Evolutionary conservation across 2,113 vertebrate genomes (phyloP).

Genomic region (Mirza zaza): DNA sequence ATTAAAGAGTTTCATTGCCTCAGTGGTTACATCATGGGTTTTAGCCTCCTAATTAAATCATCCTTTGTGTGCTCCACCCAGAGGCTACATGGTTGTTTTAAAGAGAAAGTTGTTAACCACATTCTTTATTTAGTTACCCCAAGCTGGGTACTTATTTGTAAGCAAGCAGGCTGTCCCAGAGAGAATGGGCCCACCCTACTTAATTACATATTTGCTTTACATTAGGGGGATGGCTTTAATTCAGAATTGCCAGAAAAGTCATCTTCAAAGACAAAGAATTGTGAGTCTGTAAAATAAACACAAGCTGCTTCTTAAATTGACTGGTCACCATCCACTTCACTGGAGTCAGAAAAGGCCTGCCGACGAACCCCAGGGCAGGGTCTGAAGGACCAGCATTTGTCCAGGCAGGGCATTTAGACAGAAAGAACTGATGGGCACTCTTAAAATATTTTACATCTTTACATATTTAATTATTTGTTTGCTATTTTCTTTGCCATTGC

Average conservation of each 20-base stretch:
- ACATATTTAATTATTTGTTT: neutral
- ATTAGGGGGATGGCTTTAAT: neutral
- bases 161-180: slow-evolving; percentile 11
- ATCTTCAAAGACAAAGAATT: slow-evolving; percentile 15
- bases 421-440: neutral
- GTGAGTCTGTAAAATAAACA: neutral
- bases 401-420: neutral
- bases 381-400: neutral
- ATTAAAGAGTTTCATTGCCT: slow-evolving; percentile 51
- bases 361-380: neutral
- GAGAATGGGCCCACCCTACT: neutral
- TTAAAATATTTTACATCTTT: neutral
- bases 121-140: slow-evolving; percentile 63
- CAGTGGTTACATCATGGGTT: neutral
- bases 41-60: slow-evolving; percentile 56
- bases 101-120: slow-evolving; percentile 35
- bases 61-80: slow-evolving; percentile 48
- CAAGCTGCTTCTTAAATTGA: neutral
- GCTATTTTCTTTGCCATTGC: neutral
- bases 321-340: neutral
- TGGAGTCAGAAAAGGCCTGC: neutral
- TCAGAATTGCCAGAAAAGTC: slow-evolving; percentile 10
- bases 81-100: neutral
- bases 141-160: slow-evolving; percentile 10
- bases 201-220: slow-evolving; percentile 35